These are phyloP conservation scores for Vipera ursinii DNA, from an alignment of 2,797 vertebrate species.

Conservation along the genomic window DNA sequence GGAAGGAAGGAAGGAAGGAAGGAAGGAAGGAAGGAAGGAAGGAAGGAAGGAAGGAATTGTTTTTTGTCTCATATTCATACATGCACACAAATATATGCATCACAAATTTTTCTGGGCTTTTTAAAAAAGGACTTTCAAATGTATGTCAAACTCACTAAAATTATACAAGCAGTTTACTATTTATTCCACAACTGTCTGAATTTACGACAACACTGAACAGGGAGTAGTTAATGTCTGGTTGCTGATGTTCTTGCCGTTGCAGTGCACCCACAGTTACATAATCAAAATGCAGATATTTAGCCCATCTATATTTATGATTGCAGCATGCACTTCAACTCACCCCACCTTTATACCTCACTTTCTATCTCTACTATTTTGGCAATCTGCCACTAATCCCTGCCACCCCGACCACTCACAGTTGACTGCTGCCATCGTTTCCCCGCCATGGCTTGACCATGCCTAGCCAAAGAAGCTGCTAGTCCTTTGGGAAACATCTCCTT, in stretches of 20 bases:
- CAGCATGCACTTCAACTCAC: not conserved
- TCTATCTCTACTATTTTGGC: not conserved
- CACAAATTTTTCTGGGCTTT: not conserved
- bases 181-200: not conserved
- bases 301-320: not conserved
- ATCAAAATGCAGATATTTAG: not conserved
- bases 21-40: not conserved
- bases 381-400: not conserved
- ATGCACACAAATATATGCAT: not conserved
- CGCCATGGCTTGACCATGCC: not conserved
- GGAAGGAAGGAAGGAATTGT: not conserved
- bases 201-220: not conserved
- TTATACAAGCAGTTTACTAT: not conserved
- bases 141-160: not conserved
- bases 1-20: not conserved
- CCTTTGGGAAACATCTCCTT: not conserved
- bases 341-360: not conserved
- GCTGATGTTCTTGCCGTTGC: not conserved
- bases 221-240: not conserved
- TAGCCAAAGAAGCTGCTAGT: not conserved
- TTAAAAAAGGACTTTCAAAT: not conserved
- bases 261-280: not conserved
- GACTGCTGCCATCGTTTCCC: not conserved
- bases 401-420: not conserved
- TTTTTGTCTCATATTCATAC: not conserved